Base-by-base conservation (phyloP, 2,113 vertebrate genomes). In the Etheostoma spectabile region DNA sequence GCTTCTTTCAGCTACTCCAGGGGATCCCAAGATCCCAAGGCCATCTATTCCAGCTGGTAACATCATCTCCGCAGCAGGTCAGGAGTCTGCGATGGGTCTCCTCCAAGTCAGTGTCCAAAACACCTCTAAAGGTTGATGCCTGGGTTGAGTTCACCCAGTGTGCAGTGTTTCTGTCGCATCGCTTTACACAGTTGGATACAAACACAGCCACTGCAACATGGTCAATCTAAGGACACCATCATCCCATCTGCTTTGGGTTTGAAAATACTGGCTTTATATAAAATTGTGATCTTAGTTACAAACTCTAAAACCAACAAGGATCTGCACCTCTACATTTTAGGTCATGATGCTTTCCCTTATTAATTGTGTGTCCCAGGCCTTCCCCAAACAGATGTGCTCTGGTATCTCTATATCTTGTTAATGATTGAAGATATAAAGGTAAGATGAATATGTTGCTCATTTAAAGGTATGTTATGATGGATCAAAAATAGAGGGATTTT, bases 1-100 rank as follows among this genome's bases (percentile, higher is more conserved):
- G 53, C 42, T 8, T 79, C 53, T 5, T 67, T 42, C 49, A 78
- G 64, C 74, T 78, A 51, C 51, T 3, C 62, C 51, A 38, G 33
- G 48, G 62, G 60, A 45, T 55, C 38, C 27, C 42, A 71, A 24
- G 22, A 42, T 30, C 30, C 30, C 30, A 4, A 30, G 30, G 51
- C 66, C 64, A 78, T 63, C 60, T 22, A 51, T 51, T 42, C 49
- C 65, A 84, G 72, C 74, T 56, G 70, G 53, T 75, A 65, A 78
- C 30, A 66, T 35, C 56, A 75, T 83, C 70, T 80, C 59, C 22
- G 4, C 49, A 62, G 71, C 62, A 64, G 71, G 64, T 83, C 42
- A 71, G 53, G 35, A 53, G 66, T 74, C 45, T 55, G 64, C 65
- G 14, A 57, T 27, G 33, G 59, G 22, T 53, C 61, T 60, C 66